phyloP scores from a whole-genome alignment of 1,140 invertebrate genomes.

The Palaemon carinicauda region DNA sequence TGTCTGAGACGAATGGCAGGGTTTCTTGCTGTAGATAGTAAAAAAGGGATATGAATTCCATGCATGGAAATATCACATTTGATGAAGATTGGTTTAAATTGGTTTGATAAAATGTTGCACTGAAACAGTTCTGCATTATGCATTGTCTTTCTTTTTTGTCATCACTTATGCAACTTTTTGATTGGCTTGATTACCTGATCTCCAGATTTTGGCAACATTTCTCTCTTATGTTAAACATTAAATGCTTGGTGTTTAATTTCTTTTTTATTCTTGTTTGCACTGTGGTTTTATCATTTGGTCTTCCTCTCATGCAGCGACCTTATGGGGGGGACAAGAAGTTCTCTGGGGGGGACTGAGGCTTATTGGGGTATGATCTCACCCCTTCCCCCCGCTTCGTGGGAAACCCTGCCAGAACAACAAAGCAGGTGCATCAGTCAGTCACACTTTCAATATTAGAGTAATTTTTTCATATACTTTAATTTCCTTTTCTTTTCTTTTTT shows the following conservation, averaged over 20 bases:
- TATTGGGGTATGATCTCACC: conserved; percentile 42
- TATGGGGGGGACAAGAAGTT: conserved; percentile 39
- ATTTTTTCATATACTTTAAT: background rate
- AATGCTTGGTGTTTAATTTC: conserved; percentile 33
- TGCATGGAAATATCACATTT: no score
- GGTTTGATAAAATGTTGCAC: no score
- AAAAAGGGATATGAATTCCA: background rate
- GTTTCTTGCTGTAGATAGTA: conserved; percentile 11
- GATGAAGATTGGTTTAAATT: no score
- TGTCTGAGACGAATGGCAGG: conserved; percentile 3
- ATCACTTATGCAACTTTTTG: background rate
- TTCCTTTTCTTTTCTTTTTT: background rate
- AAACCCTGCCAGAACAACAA: conserved; percentile 37
- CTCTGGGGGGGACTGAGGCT: conserved; percentile 43
- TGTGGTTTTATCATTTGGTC: conserved; percentile 38
- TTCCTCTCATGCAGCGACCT: conserved; percentile 47
- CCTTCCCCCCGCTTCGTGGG: conserved; percentile 46
- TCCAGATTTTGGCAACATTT: background rate
- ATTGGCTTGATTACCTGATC: background rate
- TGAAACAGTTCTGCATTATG: no score
- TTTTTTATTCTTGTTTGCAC: conserved; percentile 11
- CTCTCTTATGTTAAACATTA: background rate
- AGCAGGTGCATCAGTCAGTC: conserved; percentile 41
- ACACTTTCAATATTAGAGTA: background rate
- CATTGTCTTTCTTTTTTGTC: background rate